Evolutionary conservation across 2,888 invertebrate genomes (phyloP).

Genomic region (Zhuqinia jingwanae): DNA sequence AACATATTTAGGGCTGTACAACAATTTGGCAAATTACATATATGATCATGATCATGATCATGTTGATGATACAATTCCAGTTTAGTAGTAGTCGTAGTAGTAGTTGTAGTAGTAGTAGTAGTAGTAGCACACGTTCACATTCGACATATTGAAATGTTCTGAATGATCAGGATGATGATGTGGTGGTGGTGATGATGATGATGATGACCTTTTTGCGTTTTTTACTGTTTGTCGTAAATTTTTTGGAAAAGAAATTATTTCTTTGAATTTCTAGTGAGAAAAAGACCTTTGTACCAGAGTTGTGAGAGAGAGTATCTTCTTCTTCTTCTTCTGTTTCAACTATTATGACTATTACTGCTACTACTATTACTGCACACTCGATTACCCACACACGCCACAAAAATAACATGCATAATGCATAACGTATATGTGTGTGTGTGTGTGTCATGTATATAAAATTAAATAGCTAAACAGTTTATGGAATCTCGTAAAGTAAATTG

Average conservation of each 20-base stretch:
- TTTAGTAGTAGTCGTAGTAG: no score
- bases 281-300: background rate
- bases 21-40: constrained; percentile 33
- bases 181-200: background rate
- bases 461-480: constrained; percentile 18
- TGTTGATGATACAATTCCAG: constrained; percentile 19
- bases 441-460: no score
- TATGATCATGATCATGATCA: no score
- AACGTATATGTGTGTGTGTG: background rate
- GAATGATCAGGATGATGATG: no score
- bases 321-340: background rate
- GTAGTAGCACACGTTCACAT: background rate
- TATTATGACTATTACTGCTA: background rate
- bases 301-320: background rate
- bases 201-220: constrained; percentile 32
- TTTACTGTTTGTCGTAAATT: constrained; percentile 39
- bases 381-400: constrained; percentile 33
- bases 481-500: constrained; percentile 46
- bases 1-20: background rate
- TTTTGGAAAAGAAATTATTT: constrained; percentile 36
- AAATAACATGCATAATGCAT: constrained; percentile 26
- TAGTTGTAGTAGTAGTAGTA: no score
- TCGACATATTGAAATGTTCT: no score
- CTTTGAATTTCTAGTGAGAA: constrained; percentile 9
- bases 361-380: constrained; percentile 1